Base-by-base conservation (phyloP, 2,888 invertebrate species). In the Epirrhoe tristata region DNA sequence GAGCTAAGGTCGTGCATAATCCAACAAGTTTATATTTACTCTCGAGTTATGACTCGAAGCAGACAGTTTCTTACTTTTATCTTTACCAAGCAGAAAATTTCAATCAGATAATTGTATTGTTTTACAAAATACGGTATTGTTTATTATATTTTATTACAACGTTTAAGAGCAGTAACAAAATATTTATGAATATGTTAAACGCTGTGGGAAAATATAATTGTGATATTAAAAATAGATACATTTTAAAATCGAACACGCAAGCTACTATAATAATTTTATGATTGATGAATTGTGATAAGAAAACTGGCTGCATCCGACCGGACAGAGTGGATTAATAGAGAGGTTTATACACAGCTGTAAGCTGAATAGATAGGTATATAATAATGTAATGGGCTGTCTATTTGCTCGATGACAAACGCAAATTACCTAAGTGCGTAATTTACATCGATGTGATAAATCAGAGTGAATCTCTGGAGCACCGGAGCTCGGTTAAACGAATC, bases 361-460 rank as follows among this genome's bases (percentile, higher is more conserved):
- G 24, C 24, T 24, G 24, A 24, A 24, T 24, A 24, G 24, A 51
- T 60, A 39, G 39, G 39, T 12, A 43, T 57, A 56, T 60, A 62
- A 57, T 64, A 65, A 61, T 64, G 56, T 63, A 65, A 67, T 59
- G 48, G 58, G 31, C 61, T 51, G 68, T 69, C 72, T 73, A 79
- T 78, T 80, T 77, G 76, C 74, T 68, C 64, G 68, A 78, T 76
- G 77, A 77, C 75, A 71, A 75, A 76, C 71, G 77, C 77, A 78
- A 77, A 79, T 70, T 70, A 73, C 70, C 74, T 79, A 77, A 80
- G 75, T 79, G 76, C 39, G 75, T 79, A 80, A 81, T 80, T 81
- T 81, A 79, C 79, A 78, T 76, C 72, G 74, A 73, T 73, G 76
- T 74, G 72, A 79, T 81, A 82, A 81, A 82, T 82, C 79, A 80